Evolutionary conservation across 1,140 invertebrate genomes (phyloP), one percentile per base, ranked within the genome.

Genomic region (Trichogramma pretiosum): DNA sequence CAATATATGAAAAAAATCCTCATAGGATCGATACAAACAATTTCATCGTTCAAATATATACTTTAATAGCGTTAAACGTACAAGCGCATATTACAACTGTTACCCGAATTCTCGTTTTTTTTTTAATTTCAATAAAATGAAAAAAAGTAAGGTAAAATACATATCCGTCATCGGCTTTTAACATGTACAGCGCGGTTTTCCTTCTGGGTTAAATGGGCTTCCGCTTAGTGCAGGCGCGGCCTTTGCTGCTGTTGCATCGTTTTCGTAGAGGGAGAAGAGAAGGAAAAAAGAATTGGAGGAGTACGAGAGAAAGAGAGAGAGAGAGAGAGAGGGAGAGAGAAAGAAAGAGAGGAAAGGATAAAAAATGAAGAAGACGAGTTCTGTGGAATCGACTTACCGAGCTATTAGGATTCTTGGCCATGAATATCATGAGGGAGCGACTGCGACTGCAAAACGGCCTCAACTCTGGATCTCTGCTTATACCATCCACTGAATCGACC

Each of bases 401-500:
- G 53, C 56, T 65, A 46, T 68, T 67, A 53, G 63, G 55, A 67
- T 68, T 70, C 62, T 70, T 72, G 53, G 65, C 61, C 66, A 66
- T 67, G 59, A 68, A 70, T 57, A 66, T 67, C 63, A 63, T 65
- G 52, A 70, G 63, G 54, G 68, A 68, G 55, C 67, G 67, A 61
- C 60, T 69, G 58, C 64, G 68, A 57, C 64, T 69, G 55, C 68
- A 68, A 56, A 72, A 72, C 52, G 70, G 70, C 67, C 70, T 70
- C 57, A 64, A 54, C 61, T 72, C 69, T 50, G 62, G 67, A 69
- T 70, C 68, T 63, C 68, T 63, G 51, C 61, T 62, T 59, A 67
- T 65, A 60, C 68, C 67, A 61, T 72, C 70, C 53, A 70, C 68
- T 56, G 67, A 67, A 59, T 72, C 70, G 60, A 65, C 59, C 54